Percentiles rank a stretch among this genome's conserved stretches.
Conservation (phyloP, 2,888 invertebrate genomes). For the Dryococelus australis region DNA sequence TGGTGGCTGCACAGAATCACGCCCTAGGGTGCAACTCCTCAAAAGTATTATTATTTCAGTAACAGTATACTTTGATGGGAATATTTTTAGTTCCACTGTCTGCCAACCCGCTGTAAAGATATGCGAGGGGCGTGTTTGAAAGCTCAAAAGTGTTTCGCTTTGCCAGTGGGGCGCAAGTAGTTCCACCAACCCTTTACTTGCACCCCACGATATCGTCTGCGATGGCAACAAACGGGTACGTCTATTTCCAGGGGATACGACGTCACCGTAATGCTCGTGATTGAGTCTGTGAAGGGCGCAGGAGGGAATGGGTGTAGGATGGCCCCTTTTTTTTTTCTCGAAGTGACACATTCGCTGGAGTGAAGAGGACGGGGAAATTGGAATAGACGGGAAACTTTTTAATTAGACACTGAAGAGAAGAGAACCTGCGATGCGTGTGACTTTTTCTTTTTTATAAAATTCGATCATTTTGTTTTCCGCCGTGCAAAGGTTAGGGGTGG, state of each 20-base stretch:
- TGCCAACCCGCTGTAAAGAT: too few relatives aligned
- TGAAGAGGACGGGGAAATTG: neutral
- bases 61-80: too few relatives aligned
- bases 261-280: neutral
- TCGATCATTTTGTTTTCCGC: neutral
- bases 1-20: too few relatives aligned
- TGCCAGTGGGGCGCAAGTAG: too few relatives aligned
- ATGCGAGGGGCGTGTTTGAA: too few relatives aligned
- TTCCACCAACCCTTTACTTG: neutral
- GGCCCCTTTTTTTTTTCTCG: neutral
- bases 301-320: neutral
- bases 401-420: conserved; percentile 13
- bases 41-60: too few relatives aligned
- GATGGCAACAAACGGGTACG: too few relatives aligned
- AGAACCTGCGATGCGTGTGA: neutral
- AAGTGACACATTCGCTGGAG: neutral
- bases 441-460: neutral
- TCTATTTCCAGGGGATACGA: neutral
- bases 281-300: neutral
- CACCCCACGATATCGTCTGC: too few relatives aligned
- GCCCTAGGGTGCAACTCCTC: too few relatives aligned
- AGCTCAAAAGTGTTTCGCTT: too few relatives aligned
- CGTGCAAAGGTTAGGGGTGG: neutral
- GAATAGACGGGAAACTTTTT: conserved; percentile 22
- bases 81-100: too few relatives aligned